These are phyloP conservation scores for Elaphurus davidianus DNA, from an alignment of 2,113 vertebrate genomes.

Conservation along the genomic window DNA sequence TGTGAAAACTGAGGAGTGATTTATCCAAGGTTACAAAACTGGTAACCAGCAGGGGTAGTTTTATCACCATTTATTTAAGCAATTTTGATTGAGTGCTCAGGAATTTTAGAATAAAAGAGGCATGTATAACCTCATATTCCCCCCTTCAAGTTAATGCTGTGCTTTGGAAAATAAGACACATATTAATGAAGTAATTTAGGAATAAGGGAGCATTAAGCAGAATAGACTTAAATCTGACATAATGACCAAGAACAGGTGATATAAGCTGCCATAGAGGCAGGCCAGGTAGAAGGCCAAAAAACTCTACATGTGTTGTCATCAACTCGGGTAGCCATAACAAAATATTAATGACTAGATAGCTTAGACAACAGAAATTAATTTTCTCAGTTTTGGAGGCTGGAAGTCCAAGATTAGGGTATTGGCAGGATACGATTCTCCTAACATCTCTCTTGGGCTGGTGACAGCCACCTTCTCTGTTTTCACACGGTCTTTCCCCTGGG, in stretches of 20 bases:
- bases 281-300: neutral
- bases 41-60: neutral
- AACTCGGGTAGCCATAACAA: neutral
- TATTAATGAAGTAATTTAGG: neutral
- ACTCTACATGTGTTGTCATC: neutral
- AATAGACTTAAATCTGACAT: neutral
- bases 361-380: neutral
- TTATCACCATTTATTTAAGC: neutral
- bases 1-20: constrained; percentile 8
- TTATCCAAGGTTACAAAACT: neutral
- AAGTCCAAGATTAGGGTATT: neutral
- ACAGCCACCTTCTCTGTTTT: neutral
- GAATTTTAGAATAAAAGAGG: constrained; percentile 12
- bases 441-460: neutral
- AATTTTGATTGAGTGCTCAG: neutral
- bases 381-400: neutral
- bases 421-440: neutral
- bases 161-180: neutral
- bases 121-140: neutral
- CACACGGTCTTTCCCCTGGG: neutral
- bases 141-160: neutral
- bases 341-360: neutral
- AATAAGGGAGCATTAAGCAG: neutral
- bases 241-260: neutral
- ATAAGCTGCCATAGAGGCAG: neutral